Evolutionary conservation across 2,797 vertebrate species (phyloP).

Genomic region (Australoheros facetus): DNA sequence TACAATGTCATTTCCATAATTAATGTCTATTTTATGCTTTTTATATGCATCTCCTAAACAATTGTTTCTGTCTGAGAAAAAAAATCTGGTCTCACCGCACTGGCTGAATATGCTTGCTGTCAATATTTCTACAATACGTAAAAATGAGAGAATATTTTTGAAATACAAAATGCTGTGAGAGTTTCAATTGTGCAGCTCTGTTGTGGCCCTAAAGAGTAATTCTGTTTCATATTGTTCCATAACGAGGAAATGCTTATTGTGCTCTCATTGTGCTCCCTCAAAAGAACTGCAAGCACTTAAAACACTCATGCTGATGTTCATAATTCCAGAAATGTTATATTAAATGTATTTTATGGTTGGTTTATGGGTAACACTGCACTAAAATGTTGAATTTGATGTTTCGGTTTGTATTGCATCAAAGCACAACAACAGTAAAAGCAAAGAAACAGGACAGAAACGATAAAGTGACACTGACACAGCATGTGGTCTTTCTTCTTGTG

Average conservation of each 20-base stretch:
- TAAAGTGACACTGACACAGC: background rate
- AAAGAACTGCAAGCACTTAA: background rate
- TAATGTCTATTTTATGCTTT: background rate
- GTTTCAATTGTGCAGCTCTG: background rate
- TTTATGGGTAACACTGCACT: too few relatives aligned
- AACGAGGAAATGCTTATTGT: background rate
- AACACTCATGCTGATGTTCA: background rate
- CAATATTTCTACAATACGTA: background rate
- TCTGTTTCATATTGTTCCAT: background rate
- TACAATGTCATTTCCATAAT: background rate
- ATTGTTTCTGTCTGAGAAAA: background rate
- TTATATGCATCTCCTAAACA: rapidly evolving
- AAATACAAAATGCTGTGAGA: background rate
- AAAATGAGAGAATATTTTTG: background rate
- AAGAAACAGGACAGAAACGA: background rate
- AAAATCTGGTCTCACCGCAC: background rate
- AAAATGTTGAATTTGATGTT: background rate
- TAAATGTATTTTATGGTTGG: background rate
- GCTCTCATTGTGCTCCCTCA: background rate
- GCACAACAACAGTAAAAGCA: background rate
- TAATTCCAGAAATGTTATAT: background rate
- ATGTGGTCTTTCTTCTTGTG: constrained; percentile 5
- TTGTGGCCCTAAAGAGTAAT: background rate
- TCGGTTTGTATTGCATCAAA: rapidly evolving
- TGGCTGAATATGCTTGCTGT: background rate